Evolutionary conservation across 23 tunicate genomes (phyloP).

Genomic region (Clavelina lepadiformis): DNA sequence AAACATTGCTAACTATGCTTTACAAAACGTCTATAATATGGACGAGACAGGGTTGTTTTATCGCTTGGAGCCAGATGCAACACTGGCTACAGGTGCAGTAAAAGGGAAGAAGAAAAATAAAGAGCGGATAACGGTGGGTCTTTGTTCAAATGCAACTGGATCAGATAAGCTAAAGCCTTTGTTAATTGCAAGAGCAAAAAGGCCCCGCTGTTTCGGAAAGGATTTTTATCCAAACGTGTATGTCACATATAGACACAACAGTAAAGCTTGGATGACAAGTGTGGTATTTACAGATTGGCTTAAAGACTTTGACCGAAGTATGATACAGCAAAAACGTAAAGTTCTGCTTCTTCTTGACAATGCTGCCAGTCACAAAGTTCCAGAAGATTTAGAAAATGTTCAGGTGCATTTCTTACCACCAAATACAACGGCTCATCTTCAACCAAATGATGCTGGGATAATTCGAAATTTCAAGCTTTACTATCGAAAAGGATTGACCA

Average conservation of each 20-base stretch:
- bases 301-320: slow-evolving; percentile 12
- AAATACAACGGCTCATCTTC: slow-evolving; percentile 13
- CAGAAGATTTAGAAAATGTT: slow-evolving; percentile 12
- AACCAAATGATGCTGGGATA: slow-evolving; percentile 14
- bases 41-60: slow-evolving; percentile 1
- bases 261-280: slow-evolving; percentile 5
- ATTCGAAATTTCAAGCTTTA: slow-evolving; percentile 11
- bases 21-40: slow-evolving; percentile 5
- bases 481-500: slow-evolving; percentile 6
- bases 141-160: slow-evolving; percentile 10
- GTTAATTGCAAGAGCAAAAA: slow-evolving; percentile 12
- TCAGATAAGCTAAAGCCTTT: slow-evolving; percentile 11
- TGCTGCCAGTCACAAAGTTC: slow-evolving; percentile 14
- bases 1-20: slow-evolving; percentile 15
- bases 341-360: slow-evolving; percentile 6
- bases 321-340: slow-evolving; percentile 12
- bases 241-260: slow-evolving; percentile 11
- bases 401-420: slow-evolving; percentile 7
- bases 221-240: slow-evolving; percentile 7
- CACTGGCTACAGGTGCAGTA: slow-evolving; percentile 10
- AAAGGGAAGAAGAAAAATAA: slow-evolving; percentile 1
- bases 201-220: slow-evolving; percentile 12
- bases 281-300: slow-evolving; percentile 10
- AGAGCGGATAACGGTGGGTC: slow-evolving; percentile 2
- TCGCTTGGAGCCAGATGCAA: background rate